Percentiles rank a stretch among this genome's conserved stretches.
These are phyloP conservation scores for Anguilla pacifica DNA, from an alignment of 2,797 vertebrate genomes.

Conservation along the genomic window DNA sequence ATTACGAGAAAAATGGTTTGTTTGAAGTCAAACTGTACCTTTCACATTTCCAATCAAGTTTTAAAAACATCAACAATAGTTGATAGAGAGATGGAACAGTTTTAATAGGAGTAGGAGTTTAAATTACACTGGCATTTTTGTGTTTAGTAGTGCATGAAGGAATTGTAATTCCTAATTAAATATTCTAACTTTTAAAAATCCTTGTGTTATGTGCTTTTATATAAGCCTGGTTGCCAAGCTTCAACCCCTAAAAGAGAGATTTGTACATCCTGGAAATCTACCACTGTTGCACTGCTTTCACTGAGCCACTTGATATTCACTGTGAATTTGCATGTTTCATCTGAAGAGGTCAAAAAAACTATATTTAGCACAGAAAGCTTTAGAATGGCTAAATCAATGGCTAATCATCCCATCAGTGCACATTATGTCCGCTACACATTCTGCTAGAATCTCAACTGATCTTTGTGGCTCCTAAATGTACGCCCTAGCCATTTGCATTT, in stretches of 20 bases:
- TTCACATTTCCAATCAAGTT: too few species aligned
- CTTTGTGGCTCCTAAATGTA: conserved; percentile 6
- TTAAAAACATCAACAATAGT: too few species aligned
- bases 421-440: background rate
- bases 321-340: background rate
- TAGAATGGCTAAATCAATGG: background rate
- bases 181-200: too few species aligned
- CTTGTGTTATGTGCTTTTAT: too few species aligned
- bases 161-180: too few species aligned
- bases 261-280: background rate
- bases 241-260: background rate
- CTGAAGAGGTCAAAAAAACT: background rate
- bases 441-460: background rate
- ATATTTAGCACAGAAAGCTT: background rate
- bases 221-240: too few species aligned
- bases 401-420: background rate
- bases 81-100: too few species aligned
- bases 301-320: conserved; percentile 11
- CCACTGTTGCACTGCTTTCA: background rate
- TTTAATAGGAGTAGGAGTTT: too few species aligned
- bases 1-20: too few species aligned
- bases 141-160: too few species aligned
- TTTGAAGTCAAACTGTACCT: too few species aligned
- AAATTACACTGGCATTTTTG: too few species aligned
- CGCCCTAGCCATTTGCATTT: conserved; percentile 13